Percentiles rank a stretch among this genome's conserved stretches.
These are phyloP conservation scores for Hemiscyllium ocellatum DNA, from an alignment of 2,113 vertebrate genomes.

Conservation along the genomic window DNA sequence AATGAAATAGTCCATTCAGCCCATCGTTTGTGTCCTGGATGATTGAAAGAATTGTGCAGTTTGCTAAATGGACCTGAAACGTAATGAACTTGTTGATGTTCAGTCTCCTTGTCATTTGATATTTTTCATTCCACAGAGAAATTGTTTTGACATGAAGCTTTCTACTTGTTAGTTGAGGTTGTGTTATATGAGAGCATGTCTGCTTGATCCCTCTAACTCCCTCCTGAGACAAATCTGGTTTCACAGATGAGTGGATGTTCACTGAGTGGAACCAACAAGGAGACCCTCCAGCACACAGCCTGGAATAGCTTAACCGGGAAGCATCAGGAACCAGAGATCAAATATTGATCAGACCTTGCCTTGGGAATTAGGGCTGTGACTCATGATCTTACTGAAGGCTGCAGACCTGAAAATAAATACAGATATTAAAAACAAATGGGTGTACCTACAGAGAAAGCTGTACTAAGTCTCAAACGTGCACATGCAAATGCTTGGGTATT, in stretches of 20 bases:
- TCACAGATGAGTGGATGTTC: background rate
- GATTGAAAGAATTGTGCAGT: background rate
- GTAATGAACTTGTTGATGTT: background rate
- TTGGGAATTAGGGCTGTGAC: background rate
- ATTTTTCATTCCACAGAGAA: background rate
- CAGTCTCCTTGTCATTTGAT: background rate
- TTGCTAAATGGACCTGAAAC: too few species aligned
- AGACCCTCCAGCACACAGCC: background rate
- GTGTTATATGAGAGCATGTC: too few species aligned
- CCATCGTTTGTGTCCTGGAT: background rate
- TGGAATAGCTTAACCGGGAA: background rate
- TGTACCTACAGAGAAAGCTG: background rate
- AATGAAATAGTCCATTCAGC: background rate
- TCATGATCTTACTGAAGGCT: background rate
- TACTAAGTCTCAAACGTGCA: too few species aligned
- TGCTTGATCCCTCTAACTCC: background rate
- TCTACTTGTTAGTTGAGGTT: background rate
- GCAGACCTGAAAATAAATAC: background rate
- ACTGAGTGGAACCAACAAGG: background rate
- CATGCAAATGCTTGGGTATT: too few species aligned
- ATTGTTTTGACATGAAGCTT: background rate
- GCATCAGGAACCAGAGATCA: background rate
- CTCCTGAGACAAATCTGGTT: background rate
- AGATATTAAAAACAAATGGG: background rate
- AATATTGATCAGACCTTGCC: background rate